A percentile compares a stretch with the other conserved stretches of the same genome.
These are phyloP conservation scores for Limenitis camilla DNA, from an alignment of 2,888 invertebrate species.

Conservation along the genomic window DNA sequence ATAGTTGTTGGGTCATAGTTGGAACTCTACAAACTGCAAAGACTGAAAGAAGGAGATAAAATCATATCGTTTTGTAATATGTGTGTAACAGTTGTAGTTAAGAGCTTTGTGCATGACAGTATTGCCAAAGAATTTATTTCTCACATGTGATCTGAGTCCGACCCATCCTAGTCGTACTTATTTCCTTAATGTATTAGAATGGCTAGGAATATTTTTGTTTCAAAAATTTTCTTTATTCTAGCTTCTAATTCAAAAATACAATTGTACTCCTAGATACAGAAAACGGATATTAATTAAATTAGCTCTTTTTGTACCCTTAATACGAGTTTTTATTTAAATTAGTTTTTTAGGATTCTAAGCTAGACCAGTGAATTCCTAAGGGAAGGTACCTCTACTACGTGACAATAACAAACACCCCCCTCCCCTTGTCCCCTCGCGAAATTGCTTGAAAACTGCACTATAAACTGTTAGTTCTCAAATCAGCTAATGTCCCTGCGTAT, in stretches of 20 bases:
- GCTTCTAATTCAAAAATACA: background rate
- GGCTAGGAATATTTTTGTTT: slow-evolving; percentile 18
- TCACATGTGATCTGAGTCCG: slow-evolving; percentile 17
- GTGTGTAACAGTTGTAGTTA: slow-evolving; percentile 57
- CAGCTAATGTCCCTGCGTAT: too few species aligned
- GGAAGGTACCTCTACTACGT: too few species aligned
- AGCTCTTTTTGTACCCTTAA: background rate
- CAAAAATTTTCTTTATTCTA: slow-evolving; percentile 5
- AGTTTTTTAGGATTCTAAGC: too few species aligned
- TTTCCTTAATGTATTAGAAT: slow-evolving; percentile 15
- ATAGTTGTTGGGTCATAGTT: slow-evolving; percentile 64
- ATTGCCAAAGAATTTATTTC: slow-evolving; percentile 24
- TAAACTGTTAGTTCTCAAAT: too few species aligned
- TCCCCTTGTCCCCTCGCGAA: too few species aligned
- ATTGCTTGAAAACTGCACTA: too few species aligned
- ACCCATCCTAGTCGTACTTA: slow-evolving; percentile 16
- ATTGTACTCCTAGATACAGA: background rate
- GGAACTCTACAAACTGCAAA: slow-evolving; percentile 69
- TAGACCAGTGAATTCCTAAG: too few species aligned
- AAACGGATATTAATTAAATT: background rate
- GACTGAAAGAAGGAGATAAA: slow-evolving; percentile 71
- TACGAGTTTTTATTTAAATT: too few species aligned
- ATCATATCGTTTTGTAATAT: slow-evolving; percentile 73
- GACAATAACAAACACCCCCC: too few species aligned
- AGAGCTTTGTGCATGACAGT: slow-evolving; percentile 52